Evolutionary conservation across 2,797 vertebrate species (phyloP), one percentile per base, ranked within the genome.

Genomic region (Enteromius paludinosus): DNA sequence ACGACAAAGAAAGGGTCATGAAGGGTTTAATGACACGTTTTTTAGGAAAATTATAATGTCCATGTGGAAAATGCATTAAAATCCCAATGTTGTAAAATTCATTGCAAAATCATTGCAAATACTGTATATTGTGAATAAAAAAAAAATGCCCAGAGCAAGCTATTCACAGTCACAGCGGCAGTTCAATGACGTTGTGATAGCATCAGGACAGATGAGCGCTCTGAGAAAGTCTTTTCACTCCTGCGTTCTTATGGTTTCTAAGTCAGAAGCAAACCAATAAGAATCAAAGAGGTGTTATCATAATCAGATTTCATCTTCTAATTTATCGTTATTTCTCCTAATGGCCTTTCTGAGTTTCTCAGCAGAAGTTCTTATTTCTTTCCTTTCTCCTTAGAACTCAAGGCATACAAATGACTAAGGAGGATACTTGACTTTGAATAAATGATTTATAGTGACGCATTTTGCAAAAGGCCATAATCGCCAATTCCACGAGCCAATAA

Each of bases 381-480:
- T 43, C 6, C 20, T 43, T 38, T 38, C 41, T 28, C 9, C 74
- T 73, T 28, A 78, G 17, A 62, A 41, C 59, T 20, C 61, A 73
- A 28, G 54, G 28, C 61, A 73, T 17, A 11, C 20, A 15, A 18
- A 76, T 73, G 18, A 84, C 62, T 66, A 45, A 68, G 0, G n/a
- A 35, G 45, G 33, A 59, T 28, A 75, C 56, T 47, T 65, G 82
- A 74, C 47, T 78, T 81, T 66, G 49, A 77, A 74, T 79, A 6
- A 54, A 79, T 86, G 17, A 82, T 86, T 79, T 86, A 78, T 35
- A 25, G 23, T 28, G 72, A 77, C 52, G 35, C 72, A 56, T 87
- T 85, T 84, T 73, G 73, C 62, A 78, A 74, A 61, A 65, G 12
- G 83, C 85, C 82, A 71, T 84, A 61, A 82, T 66, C 68, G 43